Evolutionary conservation across 2,888 invertebrate genomes (phyloP), one percentile per base, ranked within the genome.

Genomic region (Stomorhina lunata): DNA sequence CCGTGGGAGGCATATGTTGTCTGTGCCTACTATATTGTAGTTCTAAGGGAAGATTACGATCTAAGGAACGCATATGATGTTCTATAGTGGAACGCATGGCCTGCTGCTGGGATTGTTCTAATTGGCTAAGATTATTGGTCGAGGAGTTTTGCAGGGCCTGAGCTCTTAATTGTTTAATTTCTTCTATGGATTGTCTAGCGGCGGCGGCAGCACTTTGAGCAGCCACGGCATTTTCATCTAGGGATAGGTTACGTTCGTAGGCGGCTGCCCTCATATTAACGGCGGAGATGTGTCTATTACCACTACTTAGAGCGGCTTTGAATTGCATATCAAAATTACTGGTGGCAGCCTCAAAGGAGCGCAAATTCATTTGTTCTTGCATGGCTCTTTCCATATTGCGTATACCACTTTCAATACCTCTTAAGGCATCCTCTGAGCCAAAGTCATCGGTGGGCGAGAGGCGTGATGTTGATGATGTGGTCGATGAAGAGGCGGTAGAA

Each of bases 341-440:
- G 65, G 88, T 88, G 2, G 88, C 88, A 0, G 88, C 89, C 85
- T 91, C 91, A 75, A 90, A 82, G 29, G 88, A 90, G 17, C 91
- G 86, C 45, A 91, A 75, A 81, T 89, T 91, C 89, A 91, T 90
- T 86, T 91, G 91, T 81, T 91, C 91, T 85, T 91, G 91, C 91
- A 91, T 91, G 69, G 91, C 91, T 20, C 91, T 88, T 81, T 91
- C 91, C 91, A 91, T 91, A 76, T 91, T 91, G 20, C 91, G 88
- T 17, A 91, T 84, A 2, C 91, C 91, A 69, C 91, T 91, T 77
- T 91, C 91, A 17, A 91, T 91, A 55, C 91, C 91, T 0, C 91
- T 88, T 55, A 91, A 81, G 0, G 91, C 91, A 84, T 91, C 91
- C 78, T 91, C 91, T 5, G 91, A 91, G 2, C 91, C 91, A 45